Base-by-base conservation (phyloP, 35 echinoderm and acorn worm genomes). In the Diadema setosum region DNA sequence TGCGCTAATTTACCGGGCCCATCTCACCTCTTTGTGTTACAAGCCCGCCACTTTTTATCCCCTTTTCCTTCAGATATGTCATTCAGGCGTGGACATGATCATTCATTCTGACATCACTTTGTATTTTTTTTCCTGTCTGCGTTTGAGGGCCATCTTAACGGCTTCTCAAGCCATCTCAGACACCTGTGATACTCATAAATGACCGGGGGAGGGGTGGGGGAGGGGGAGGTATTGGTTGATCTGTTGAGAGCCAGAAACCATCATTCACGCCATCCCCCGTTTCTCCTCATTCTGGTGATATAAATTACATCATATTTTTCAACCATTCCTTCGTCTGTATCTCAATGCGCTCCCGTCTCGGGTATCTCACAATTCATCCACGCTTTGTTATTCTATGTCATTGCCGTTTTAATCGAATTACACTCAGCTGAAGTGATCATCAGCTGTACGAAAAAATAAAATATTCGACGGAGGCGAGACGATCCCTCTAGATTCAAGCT, bases 221-320 rank as follows among this genome's bases (percentile, higher is more conserved):
- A 67, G 27, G 63, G 37, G n/a, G n/a, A n/a, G n/a, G n/a, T n/a
- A n/a, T n/a, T n/a, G n/a, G n/a, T n/a, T n/a, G n/a, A n/a, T n/a
- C n/a, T 67, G 63, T 67, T 33, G 63, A 67, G 37, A 33, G 63
- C 63, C 30, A 11, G 27, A 26, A 67, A 67, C 37, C 63, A 67
- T 67, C 63, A 67, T 34, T 16, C 24, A 67, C 37, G 37, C 37
- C 63, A 26, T 33, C 63, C 37, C 27, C 63, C 63, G 63, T 34
- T 67, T 34, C 11, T 34, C 24, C 5, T 34, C 37, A 34, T 33
- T 67, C 37, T 33, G 63, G 37, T 34, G 63, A 34, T 67, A 34
- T 67, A 67, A 67, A 67, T 67, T 67, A 67, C 63, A 67, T 67
- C 63, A 67, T 67, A 67, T 67, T 67, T 67, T 67, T 67, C 63